A percentile compares a stretch with the other conserved stretches of the same genome.
These are phyloP conservation scores for Channa striata DNA, from an alignment of 2,797 vertebrate species.

Conservation along the genomic window DNA sequence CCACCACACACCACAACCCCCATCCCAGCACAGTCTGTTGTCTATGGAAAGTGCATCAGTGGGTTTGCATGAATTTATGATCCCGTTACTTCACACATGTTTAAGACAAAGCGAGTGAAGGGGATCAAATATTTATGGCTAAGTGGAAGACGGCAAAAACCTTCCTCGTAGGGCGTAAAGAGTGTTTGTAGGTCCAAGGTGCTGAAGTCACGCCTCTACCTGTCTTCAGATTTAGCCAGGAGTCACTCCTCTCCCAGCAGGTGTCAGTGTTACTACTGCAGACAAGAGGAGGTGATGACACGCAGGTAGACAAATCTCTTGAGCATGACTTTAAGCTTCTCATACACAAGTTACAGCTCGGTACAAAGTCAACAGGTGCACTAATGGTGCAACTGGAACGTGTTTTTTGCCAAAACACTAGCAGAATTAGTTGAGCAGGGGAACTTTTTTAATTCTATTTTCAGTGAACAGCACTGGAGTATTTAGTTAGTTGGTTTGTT, in stretches of 20 bases:
- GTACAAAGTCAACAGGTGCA: slow-evolving; percentile 57
- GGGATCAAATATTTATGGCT: slow-evolving; percentile 1
- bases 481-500: slow-evolving; percentile 26
- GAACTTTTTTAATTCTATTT: slow-evolving; percentile 10
- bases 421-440: neutral
- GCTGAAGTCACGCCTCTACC: slow-evolving; percentile 23
- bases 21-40: slow-evolving; percentile 33
- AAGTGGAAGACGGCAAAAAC: neutral
- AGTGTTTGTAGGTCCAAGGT: neutral
- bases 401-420: slow-evolving; percentile 3
- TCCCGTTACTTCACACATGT: slow-evolving; percentile 45
- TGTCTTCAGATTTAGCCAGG: slow-evolving; percentile 46
- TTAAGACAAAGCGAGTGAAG: slow-evolving; percentile 41
- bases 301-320: slow-evolving; percentile 20
- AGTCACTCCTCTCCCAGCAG: slow-evolving; percentile 80
- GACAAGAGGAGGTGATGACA: slow-evolving; percentile 49
- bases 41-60: slow-evolving; percentile 22
- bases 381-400: slow-evolving; percentile 43
- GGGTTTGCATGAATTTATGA: slow-evolving; percentile 45
- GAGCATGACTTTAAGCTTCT: slow-evolving; percentile 9
- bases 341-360: neutral
- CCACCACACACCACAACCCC: slow-evolving; percentile 51
- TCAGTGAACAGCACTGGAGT: neutral
- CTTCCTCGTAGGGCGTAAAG: neutral
- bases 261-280: slow-evolving; percentile 83